Evolutionary conservation across 2,113 vertebrate species (phyloP), one percentile per base, ranked within the genome.

Genomic region (Crocuta crocuta): DNA sequence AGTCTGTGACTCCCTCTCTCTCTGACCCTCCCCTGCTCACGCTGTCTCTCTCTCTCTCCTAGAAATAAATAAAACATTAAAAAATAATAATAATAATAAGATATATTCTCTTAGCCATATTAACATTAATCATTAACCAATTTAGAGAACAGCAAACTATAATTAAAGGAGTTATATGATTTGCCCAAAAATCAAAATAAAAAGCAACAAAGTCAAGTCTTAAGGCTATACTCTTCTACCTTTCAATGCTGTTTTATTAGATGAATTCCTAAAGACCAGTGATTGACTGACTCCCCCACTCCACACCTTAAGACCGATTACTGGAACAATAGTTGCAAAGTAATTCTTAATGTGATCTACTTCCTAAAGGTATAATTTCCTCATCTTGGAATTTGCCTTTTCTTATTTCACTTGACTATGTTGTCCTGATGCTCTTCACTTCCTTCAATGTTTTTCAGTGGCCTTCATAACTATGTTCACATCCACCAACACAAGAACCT

Each of bases 351-450:
- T 10, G 78, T 65, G 21, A 93, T 63, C 48, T 91, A 45, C 45
- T 83, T 97, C n/a, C 55, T 61, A 26, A 93, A 87, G 12, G 12
- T 78, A 35, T 2, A 53, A 35, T 81, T 93, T 93, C 95, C 70
- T 89, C 66, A 93, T 82, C 35, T 61, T 92, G 15, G 65, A 96
- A 95, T 65, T 19, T 90, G 35, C 8, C 95, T 93, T 96, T 97
- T 35, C 7, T 94, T 33, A 83, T 66, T 48, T 89, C 31, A 80
- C 26, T 79, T 96, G 24, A 79, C 28, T 70, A 35, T 28, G 71
- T 2, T 50, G n/a, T 13, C 31, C 28, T 89, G 55, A 81, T 88
- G 63, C 12, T 63, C 90, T 78, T 87, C 19, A 83, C 6, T 65
- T 87, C 4, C 33, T 79, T 94, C 65, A 86, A 7, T 39, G 78